phyloP scores from a whole-genome alignment of 1,140 invertebrate genomes.

The Papilio aristodemus region DNA sequence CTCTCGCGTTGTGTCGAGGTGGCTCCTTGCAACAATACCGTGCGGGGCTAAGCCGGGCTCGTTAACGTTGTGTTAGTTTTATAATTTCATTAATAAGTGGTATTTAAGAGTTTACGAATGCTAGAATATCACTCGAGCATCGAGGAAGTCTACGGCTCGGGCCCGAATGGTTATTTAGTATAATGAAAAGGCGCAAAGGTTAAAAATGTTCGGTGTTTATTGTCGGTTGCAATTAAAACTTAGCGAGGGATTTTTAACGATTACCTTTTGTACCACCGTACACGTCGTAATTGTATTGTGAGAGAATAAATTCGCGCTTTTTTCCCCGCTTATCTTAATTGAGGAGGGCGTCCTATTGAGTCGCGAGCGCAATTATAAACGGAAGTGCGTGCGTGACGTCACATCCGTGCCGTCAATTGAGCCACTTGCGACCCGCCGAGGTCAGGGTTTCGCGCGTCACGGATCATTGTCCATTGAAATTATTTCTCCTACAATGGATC shows the following conservation, averaged over 20 bases:
- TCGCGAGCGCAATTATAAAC: slow-evolving; percentile 53
- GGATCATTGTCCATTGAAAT: slow-evolving; percentile 40
- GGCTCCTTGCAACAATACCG: slow-evolving; percentile 26
- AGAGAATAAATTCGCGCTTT: slow-evolving; percentile 1
- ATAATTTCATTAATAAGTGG: slow-evolving; percentile 32
- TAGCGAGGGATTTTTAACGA: slow-evolving; percentile 7
- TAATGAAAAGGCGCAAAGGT: slow-evolving; percentile 3
- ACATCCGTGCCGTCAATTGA: slow-evolving; percentile 61
- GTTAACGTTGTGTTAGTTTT: slow-evolving; percentile 32
- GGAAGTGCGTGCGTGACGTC: slow-evolving; percentile 62
- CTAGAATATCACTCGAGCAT: slow-evolving; percentile 17
- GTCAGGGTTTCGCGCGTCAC: slow-evolving; percentile 56
- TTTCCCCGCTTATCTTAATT: slow-evolving; percentile 40
- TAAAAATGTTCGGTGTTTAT: slow-evolving; percentile 3
- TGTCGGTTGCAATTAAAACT: slow-evolving; percentile 10
- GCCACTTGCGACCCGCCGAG: slow-evolving; percentile 56
- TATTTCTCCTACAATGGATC: slow-evolving; percentile 22
- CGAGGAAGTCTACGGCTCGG: slow-evolving; percentile 1
- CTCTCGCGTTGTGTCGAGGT: slow-evolving; percentile 29
- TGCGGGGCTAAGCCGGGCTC: slow-evolving; percentile 15
- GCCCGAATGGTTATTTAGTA: slow-evolving; percentile 11
- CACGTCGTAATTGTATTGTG: not conserved
- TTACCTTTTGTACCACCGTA: not conserved
- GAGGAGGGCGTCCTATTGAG: slow-evolving; percentile 40
- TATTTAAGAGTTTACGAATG: slow-evolving; percentile 27